Conservation (phyloP, 2,888 invertebrate species). For the Drosophila niveifrons region DNA sequence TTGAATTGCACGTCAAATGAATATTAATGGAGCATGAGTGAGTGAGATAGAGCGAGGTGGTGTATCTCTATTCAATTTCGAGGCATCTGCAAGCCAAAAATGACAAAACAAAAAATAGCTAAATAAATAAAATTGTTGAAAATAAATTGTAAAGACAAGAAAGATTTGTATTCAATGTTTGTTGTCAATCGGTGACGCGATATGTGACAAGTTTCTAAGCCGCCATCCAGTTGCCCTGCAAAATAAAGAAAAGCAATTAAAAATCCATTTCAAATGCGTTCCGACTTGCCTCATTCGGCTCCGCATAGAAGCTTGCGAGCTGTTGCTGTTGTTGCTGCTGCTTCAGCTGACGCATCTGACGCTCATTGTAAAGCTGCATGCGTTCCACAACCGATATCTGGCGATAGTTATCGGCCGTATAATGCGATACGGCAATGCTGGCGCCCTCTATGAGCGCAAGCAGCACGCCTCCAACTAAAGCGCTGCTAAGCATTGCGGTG, state of each 20-base stretch:
- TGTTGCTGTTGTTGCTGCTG: constrained; percentile 24
- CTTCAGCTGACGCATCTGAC: constrained; percentile 30
- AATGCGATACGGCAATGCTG: constrained; percentile 57
- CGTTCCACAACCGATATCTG: constrained; percentile 59
- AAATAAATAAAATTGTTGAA: constrained; percentile 23
- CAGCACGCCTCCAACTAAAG: constrained; percentile 61
- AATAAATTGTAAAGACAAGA: constrained; percentile 24
- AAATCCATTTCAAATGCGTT: constrained; percentile 14
- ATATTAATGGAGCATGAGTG: constrained; percentile 53
- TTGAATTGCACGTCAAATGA: constrained; percentile 64
- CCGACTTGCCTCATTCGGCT: constrained; percentile 37
- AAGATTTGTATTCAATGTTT: constrained; percentile 57
- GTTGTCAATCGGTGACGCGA: constrained; percentile 27
- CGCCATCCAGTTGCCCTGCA: constrained; percentile 47
- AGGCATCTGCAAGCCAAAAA: constrained; percentile 35
- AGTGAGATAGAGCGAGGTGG: constrained; percentile 4
- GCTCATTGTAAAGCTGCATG: constrained; percentile 48
- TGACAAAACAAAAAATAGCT: constrained; percentile 2
- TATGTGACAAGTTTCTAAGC: constrained; percentile 43
- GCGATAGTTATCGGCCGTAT: constrained; percentile 57
- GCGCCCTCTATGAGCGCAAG: constrained; percentile 65
- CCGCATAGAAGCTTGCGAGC: constrained; percentile 28
- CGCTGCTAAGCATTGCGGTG: constrained; percentile 62
- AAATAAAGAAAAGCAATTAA: constrained; percentile 12
- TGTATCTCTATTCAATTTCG: constrained; percentile 34